Conservation (phyloP, 2,888 invertebrate genomes). For the Epirrhoe tristata region DNA sequence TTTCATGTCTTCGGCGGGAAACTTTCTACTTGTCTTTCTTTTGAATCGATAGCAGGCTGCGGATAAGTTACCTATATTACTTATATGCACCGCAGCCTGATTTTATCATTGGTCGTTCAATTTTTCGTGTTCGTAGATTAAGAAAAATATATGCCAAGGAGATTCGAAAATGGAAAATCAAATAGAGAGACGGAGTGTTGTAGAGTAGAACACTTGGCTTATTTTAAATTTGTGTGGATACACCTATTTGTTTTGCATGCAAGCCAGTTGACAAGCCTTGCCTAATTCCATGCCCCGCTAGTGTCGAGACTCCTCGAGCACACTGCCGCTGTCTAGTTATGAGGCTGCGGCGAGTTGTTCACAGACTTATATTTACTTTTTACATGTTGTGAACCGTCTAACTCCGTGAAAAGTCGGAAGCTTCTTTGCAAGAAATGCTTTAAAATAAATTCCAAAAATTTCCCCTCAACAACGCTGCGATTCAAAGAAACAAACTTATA, state of each 20-base stretch:
- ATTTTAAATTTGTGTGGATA: no score
- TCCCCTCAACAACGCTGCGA: slow-evolving; percentile 71
- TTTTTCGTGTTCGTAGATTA: no score
- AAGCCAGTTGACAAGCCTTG: not conserved
- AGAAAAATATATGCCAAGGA: not conserved
- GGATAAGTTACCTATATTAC: slow-evolving; percentile 58
- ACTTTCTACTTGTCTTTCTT: slow-evolving; percentile 79
- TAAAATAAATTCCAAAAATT: slow-evolving; percentile 79
- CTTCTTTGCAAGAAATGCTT: slow-evolving; percentile 75
- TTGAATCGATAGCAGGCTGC: slow-evolving; percentile 70
- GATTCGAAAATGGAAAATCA: not conserved
- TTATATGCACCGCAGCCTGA: slow-evolving; percentile 36
- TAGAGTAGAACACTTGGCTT: no score
- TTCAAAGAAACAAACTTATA: slow-evolving; percentile 78
- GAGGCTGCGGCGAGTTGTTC: slow-evolving; percentile 50
- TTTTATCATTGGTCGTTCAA: not conserved
- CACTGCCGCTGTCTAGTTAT: slow-evolving; percentile 40
- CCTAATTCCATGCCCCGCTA: slow-evolving; percentile 2
- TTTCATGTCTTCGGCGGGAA: slow-evolving; percentile 81
- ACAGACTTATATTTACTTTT: slow-evolving; percentile 55
- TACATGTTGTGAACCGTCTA: slow-evolving; percentile 64
- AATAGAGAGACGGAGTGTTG: not conserved
- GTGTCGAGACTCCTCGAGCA: slow-evolving; percentile 2
- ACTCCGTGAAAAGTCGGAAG: slow-evolving; percentile 70
- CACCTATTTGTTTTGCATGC: not conserved